Percentiles rank a stretch among this genome's conserved stretches.
Conservation (phyloP, 2,113 vertebrate genomes). For the Dendropsophus ebraccatus region DNA sequence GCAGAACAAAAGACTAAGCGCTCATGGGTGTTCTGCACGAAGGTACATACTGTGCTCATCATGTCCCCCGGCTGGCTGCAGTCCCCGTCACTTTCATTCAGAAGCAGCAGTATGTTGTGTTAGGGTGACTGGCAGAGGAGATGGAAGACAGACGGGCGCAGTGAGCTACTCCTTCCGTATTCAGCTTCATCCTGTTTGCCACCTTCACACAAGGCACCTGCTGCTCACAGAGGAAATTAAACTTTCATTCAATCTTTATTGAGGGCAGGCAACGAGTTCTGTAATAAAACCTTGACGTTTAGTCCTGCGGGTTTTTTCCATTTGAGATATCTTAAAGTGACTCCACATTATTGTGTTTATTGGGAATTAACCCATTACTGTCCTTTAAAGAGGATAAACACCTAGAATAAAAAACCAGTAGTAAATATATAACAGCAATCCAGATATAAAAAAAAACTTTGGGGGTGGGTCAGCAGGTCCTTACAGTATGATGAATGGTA, state of each 20-base stretch:
- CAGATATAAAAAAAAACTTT: no score
- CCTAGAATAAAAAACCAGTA: no score
- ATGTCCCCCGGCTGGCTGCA: constrained; percentile 17
- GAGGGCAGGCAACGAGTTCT: constrained; percentile 21
- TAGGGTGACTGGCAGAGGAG: constrained; percentile 16
- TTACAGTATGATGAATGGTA: no score
- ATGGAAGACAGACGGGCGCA: constrained; percentile 36
- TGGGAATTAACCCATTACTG: no score
- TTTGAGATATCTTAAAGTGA: neutral
- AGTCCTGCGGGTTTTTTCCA: neutral
- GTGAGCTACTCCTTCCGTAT: neutral
- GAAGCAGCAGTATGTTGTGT: neutral
- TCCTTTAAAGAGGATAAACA: no score
- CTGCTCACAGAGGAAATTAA: constrained; percentile 35
- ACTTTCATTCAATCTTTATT: constrained; percentile 42
- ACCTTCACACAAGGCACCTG: constrained; percentile 29
- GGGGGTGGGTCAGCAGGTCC: no score
- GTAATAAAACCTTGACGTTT: constrained; percentile 21
- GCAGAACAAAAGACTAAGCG: constrained; percentile 4
- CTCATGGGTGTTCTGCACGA: constrained; percentile 19
- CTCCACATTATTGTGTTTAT: no score
- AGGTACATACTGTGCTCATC: neutral
- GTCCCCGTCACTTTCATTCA: constrained; percentile 13
- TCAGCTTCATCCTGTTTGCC: constrained; percentile 8
- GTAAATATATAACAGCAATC: no score